Percentiles rank a stretch among this genome's conserved stretches.
Conservation (phyloP, 1,140 invertebrate species). For the Oreohelix idahoensis region DNA sequence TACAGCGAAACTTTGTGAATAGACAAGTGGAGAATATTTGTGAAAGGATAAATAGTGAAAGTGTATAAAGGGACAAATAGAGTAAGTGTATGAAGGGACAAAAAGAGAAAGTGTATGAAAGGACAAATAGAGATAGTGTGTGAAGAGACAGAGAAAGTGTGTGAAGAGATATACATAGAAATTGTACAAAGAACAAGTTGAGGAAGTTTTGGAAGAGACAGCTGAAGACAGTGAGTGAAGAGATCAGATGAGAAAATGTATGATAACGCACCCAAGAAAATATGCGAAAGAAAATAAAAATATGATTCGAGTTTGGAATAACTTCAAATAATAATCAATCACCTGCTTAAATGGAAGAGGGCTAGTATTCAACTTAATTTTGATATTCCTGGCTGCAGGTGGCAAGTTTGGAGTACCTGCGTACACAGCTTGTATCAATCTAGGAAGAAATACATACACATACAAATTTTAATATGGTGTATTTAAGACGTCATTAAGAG, state of each 20-base stretch:
- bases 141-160: background rate
- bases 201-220: background rate
- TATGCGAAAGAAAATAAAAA: no score
- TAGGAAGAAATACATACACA: slow-evolving; percentile 24
- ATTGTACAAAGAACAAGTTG: background rate
- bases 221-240: no score
- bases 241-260: no score
- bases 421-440: slow-evolving; percentile 52
- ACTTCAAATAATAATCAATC: no score
- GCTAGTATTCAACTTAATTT: slow-evolving; percentile 47
- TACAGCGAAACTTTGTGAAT: no score
- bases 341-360: slow-evolving; percentile 61
- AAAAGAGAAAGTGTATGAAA: background rate
- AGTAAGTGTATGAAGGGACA: background rate
- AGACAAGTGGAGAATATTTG: no score
- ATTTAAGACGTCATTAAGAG: no score
- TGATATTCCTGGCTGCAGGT: slow-evolving; percentile 41
- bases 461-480: no score
- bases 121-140: background rate
- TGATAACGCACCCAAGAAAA: no score
- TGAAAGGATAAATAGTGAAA: no score
- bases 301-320: no score
- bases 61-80: no score
- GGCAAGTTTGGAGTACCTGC: slow-evolving; percentile 56
- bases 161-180: background rate